Evolutionary conservation across 2,113 vertebrate genomes (phyloP).

Genomic region (Arvicanthis niloticus): DNA sequence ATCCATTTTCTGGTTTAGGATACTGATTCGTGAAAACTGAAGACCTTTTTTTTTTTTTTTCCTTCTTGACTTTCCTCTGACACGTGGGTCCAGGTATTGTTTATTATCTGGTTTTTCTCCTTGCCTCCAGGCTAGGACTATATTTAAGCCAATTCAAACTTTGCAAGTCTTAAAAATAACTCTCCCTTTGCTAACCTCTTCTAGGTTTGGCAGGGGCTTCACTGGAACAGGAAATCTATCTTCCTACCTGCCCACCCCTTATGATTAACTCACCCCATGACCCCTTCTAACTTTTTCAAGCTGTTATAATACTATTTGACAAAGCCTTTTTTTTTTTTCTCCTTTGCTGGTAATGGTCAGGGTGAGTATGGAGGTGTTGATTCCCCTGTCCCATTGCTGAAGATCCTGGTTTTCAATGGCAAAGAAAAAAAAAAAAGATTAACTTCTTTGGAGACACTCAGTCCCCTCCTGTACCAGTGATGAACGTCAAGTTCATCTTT

Average conservation of each 20-base stretch:
- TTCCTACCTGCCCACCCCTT: slow-evolving; percentile 50
- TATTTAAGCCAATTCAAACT: slow-evolving; percentile 75
- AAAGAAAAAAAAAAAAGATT: background rate
- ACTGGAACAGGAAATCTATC: slow-evolving; percentile 61
- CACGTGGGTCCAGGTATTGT: slow-evolving; percentile 70
- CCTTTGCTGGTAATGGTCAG: background rate
- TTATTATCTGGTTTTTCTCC: slow-evolving; percentile 67
- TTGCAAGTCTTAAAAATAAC: slow-evolving; percentile 76
- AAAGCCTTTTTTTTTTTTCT: background rate
- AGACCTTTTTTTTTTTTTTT: background rate
- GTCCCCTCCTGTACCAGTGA: background rate
- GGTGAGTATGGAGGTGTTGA: background rate
- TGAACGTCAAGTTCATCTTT: slow-evolving; percentile 33
- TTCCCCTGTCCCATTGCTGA: background rate
- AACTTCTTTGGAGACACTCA: background rate
- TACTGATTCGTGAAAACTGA: slow-evolving; percentile 43
- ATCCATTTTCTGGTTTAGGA: background rate
- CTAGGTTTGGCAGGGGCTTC: slow-evolving; percentile 56
- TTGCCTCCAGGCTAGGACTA: slow-evolving; percentile 64
- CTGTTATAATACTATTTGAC: background rate
- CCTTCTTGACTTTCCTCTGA: slow-evolving; percentile 58
- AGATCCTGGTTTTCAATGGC: background rate
- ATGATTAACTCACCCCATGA: background rate
- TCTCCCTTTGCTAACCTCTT: slow-evolving; percentile 61
- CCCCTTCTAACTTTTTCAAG: slow-evolving; percentile 40